Conservation (phyloP, 1,140 invertebrate genomes). For the Drosophila arizonae region DNA sequence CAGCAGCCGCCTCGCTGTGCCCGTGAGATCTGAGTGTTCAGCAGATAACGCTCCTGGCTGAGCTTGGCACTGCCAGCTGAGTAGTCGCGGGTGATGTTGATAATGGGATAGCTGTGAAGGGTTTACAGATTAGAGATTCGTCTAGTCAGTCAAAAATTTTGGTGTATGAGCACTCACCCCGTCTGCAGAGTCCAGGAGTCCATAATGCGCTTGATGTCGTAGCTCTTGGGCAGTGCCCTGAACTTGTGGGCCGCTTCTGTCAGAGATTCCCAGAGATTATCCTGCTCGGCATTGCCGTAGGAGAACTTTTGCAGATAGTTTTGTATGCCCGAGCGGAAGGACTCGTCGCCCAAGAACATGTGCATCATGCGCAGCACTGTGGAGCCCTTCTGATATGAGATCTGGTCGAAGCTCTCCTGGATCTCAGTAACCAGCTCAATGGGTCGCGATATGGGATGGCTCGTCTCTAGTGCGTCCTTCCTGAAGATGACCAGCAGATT, state of each 20-base stretch:
- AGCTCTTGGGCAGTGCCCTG: conserved; percentile 83
- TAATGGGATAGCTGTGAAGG: conserved; percentile 87
- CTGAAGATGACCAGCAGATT: conserved; percentile 84
- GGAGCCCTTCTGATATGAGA: conserved; percentile 94
- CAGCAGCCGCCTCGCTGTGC: conserved; percentile 75
- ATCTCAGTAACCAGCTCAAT: conserved; percentile 90
- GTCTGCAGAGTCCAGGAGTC: conserved; percentile 92
- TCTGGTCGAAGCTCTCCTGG: conserved; percentile 93
- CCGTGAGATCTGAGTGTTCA: conserved; percentile 59
- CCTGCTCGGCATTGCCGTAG: conserved; percentile 89
- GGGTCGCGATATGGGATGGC: conserved; percentile 86
- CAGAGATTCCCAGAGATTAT: conserved; percentile 91
- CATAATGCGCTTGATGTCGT: conserved; percentile 88
- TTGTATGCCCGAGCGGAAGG: conserved; percentile 87
- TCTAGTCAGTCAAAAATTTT: neutral
- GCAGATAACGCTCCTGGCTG: conserved; percentile 84
- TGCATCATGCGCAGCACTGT: conserved; percentile 94
- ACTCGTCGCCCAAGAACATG: conserved; percentile 90
- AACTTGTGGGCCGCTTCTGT: conserved; percentile 85
- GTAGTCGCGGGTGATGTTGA: conserved; percentile 87
- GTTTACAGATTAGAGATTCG: neutral
- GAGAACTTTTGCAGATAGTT: conserved; percentile 87
- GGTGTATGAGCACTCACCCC: conserved; percentile 63
- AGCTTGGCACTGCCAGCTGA: conserved; percentile 83
- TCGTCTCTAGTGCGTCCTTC: conserved; percentile 85